Evolutionary conservation across 2,113 vertebrate genomes (phyloP).

Genomic region (Chaetodon auriga): DNA sequence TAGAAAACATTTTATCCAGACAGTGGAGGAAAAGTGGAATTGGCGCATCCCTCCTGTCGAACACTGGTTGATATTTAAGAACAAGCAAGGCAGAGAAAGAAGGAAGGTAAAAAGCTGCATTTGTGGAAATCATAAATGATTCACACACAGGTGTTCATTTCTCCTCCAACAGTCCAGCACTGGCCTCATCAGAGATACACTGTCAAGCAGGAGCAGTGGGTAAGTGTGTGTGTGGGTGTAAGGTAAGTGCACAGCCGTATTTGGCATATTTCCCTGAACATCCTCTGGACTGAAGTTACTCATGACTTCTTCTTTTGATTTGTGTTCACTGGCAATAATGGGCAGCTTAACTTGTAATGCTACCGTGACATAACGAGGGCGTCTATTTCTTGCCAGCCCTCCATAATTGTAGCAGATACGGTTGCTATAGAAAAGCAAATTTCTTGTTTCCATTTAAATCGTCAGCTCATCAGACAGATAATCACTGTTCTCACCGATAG

Average conservation of each 20-base stretch:
- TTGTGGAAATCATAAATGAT: conserved; percentile 35
- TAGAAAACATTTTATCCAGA: neutral
- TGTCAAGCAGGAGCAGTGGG: neutral
- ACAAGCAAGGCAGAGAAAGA: neutral
- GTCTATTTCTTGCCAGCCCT: neutral
- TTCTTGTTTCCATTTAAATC: neutral
- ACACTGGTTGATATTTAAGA: neutral
- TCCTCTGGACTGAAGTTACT: conserved; percentile 3
- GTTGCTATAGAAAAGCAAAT: neutral
- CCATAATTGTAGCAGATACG: neutral
- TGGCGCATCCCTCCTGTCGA: neutral
- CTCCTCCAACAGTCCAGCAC: neutral
- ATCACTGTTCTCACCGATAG: too few relatives aligned
- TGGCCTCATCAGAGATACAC: conserved; percentile 13
- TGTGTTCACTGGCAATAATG: neutral
- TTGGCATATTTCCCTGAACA: neutral
- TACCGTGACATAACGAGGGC: neutral
- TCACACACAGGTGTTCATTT: conserved; percentile 20
- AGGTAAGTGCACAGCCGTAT: neutral
- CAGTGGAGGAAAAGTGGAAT: neutral
- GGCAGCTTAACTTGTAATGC: neutral
- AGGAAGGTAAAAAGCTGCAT: neutral
- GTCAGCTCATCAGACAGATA: neutral
- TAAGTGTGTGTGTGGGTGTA: neutral
- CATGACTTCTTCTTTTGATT: neutral